These are phyloP conservation scores for Spodoptera litura DNA, from an alignment of 1,140 invertebrate genomes.

Conservation along the genomic window DNA sequence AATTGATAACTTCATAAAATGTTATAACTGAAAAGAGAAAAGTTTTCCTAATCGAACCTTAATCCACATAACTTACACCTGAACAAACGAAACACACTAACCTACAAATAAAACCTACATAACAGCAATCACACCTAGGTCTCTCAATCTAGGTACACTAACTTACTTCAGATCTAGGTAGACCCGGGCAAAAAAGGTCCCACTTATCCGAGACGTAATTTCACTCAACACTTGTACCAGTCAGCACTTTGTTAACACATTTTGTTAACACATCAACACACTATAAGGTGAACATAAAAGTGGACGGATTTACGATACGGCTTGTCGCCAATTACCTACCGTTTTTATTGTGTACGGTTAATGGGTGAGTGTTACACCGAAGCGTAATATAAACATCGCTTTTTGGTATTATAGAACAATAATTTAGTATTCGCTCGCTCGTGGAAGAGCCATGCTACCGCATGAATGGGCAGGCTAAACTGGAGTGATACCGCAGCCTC, in stretches of 20 bases:
- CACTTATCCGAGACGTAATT: background rate
- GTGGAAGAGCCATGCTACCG: too few relatives aligned
- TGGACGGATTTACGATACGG: conserved; percentile 45
- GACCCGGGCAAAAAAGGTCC: background rate
- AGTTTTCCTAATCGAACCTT: too few relatives aligned
- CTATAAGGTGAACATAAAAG: conserved; percentile 20
- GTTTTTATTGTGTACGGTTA: conserved; percentile 46
- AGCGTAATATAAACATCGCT: background rate
- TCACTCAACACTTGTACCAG: conserved; percentile 1
- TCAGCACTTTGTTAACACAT: conserved; percentile 30
- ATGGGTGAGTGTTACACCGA: conserved; percentile 13
- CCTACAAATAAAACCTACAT: too few relatives aligned
- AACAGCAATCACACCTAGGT: background rate
- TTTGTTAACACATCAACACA: conserved; percentile 42
- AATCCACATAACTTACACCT: too few relatives aligned
- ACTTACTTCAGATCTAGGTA: background rate
- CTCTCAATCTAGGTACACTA: conserved; percentile 14
- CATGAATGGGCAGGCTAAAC: too few relatives aligned
- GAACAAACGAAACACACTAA: too few relatives aligned
- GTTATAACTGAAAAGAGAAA: too few relatives aligned
- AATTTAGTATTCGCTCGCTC: too few relatives aligned
- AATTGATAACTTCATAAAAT: too few relatives aligned
- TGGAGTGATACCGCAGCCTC: too few relatives aligned
- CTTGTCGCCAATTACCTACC: conserved; percentile 51
- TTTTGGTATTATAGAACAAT: too few relatives aligned